These are phyloP conservation scores for Vanessa atalanta DNA, from an alignment of 1,140 invertebrate genomes.

Conservation along the genomic window DNA sequence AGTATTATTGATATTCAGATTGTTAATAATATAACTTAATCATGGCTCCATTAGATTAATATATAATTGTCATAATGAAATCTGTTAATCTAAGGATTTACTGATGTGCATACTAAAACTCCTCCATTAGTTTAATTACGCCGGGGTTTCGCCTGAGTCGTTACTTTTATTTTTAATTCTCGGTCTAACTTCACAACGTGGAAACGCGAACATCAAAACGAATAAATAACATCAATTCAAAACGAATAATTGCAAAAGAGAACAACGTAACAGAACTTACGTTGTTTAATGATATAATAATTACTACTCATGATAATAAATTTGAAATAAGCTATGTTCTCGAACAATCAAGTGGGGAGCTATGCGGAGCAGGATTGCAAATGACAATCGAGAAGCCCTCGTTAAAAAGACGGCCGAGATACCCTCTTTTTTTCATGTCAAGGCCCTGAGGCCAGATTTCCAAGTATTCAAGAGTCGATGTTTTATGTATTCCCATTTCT, in stretches of 20 bases:
- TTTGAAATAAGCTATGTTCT: not conserved
- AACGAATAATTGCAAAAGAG: too few species aligned
- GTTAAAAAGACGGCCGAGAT: constrained; percentile 6
- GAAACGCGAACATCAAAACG: not conserved
- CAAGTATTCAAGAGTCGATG: constrained; percentile 14
- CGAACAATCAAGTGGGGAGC: not conserved
- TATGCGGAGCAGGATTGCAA: not conserved
- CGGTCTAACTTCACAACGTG: not conserved
- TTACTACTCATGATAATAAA: not conserved
- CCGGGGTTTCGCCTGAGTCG: not conserved
- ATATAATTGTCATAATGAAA: not conserved
- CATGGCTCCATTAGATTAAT: not conserved
- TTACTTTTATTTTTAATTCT: constrained; percentile 9
- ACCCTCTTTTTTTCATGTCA: constrained; percentile 13
- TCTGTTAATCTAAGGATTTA: not conserved
- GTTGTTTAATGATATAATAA: not conserved
- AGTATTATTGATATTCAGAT: too few species aligned
- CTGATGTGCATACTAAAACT: constrained; percentile 17
- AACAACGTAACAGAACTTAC: too few species aligned
- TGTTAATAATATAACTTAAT: not conserved
- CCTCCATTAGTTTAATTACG: constrained; percentile 20
- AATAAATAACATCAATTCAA: not conserved
- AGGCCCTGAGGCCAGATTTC: constrained; percentile 17
- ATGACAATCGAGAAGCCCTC: constrained; percentile 9
- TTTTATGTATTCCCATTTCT: constrained; percentile 25